These are phyloP conservation scores for Branchellion lobata DNA, from an alignment of 2,888 invertebrate species.

Conservation along the genomic window DNA sequence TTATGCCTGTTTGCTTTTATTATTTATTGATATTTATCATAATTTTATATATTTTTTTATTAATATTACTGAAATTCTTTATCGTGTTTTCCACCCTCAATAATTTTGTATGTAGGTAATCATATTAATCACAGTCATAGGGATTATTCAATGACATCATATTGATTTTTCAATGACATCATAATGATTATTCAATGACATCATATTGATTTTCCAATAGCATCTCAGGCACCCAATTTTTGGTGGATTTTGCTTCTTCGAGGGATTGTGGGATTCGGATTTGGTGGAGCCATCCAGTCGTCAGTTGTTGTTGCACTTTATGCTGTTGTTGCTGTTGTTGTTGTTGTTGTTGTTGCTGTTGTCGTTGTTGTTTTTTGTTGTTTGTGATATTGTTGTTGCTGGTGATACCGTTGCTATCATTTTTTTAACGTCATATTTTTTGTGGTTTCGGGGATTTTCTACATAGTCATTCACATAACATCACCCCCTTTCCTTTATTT, in stretches of 20 bases:
- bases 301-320: slow-evolving; percentile 40
- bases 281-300: slow-evolving; percentile 57
- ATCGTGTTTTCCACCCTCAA: too few species aligned
- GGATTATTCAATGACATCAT: too few species aligned
- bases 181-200: background rate
- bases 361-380: background rate
- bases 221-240: slow-evolving; percentile 58
- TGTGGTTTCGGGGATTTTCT: too few species aligned
- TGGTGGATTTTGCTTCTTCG: slow-evolving; percentile 59
- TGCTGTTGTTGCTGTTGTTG: background rate
- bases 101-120: background rate
- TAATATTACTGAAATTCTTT: too few species aligned
- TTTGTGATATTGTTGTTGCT: background rate
- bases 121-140: too few species aligned
- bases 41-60: too few species aligned
- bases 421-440: background rate
- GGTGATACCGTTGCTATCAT: background rate
- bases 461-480: too few species aligned
- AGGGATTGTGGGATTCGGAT: slow-evolving; percentile 59
- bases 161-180: background rate
- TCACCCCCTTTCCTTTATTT: too few species aligned
- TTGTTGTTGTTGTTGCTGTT: background rate
- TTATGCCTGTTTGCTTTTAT: too few species aligned
- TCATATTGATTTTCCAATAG: too few species aligned
- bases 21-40: too few species aligned